Percentiles rank a stretch among this genome's conserved stretches.
Conservation (phyloP, 1,140 invertebrate species). For the Whitmania pigra region DNA sequence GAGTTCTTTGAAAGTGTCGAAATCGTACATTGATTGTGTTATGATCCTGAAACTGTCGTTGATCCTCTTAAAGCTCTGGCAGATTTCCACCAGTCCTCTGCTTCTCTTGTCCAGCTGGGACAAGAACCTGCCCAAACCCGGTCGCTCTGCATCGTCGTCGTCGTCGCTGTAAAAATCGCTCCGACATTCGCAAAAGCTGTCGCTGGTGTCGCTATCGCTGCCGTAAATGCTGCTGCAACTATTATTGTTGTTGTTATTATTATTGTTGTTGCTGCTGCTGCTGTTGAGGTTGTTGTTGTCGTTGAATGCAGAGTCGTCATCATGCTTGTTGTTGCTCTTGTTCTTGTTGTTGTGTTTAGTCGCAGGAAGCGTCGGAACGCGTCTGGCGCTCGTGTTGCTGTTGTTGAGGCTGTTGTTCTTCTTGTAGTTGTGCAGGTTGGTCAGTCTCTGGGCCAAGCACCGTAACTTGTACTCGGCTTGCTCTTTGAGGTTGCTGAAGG, state of each 20-base stretch:
- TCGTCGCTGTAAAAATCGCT: constrained; percentile 3
- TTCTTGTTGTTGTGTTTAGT: neutral
- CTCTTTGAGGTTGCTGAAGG: neutral
- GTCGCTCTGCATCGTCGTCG: neutral
- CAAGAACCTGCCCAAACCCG: no score
- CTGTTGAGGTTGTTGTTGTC: neutral
- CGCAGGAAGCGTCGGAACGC: neutral
- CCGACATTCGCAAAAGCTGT: neutral
- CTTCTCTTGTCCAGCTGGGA: no score
- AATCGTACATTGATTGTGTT: no score
- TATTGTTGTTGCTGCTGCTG: neutral
- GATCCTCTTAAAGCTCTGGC: no score
- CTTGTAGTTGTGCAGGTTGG: neutral
- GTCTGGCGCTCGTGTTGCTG: constrained; percentile 2
- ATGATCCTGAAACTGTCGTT: no score
- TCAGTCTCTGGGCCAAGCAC: neutral
- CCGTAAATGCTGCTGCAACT: neutral
- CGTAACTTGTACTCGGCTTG: neutral
- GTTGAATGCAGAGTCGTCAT: neutral
- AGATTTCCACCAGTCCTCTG: no score
- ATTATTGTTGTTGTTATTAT: neutral
- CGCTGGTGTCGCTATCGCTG: constrained; percentile 8
- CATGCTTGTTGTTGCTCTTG: neutral
- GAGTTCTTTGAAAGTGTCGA: no score
- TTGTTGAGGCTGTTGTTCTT: constrained; percentile 12